phyloP scores from a whole-genome alignment of 2,888 invertebrate genomes.

The Julus scandinavius region DNA sequence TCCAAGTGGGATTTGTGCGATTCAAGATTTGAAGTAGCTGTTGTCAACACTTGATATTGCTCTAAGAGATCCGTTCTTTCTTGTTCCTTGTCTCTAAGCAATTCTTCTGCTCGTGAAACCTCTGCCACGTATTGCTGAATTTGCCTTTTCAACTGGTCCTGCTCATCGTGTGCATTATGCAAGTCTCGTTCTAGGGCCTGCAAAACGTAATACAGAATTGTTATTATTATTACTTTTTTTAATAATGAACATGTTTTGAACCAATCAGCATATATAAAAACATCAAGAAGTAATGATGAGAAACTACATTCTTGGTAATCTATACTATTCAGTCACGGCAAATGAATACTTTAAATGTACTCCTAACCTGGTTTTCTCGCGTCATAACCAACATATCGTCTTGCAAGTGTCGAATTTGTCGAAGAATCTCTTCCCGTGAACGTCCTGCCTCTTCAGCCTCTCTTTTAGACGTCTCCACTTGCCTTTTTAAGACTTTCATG shows the following conservation, averaged over 20 bases:
- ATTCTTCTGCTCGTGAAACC: conserved; percentile 44
- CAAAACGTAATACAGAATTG: background rate
- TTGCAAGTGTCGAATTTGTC: background rate
- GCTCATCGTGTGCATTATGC: conserved; percentile 40
- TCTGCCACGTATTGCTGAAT: conserved; percentile 52
- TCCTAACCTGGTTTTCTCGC: conserved; percentile 51
- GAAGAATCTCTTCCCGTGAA: background rate
- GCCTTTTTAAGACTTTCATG: background rate
- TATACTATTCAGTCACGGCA: no score
- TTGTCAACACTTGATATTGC: conserved; percentile 28
- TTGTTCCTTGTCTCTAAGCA: conserved; percentile 49
- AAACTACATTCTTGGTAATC: background rate
- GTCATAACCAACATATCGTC: conserved; percentile 52
- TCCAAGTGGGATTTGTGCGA: conserved; percentile 65
- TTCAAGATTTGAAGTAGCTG: conserved; percentile 61
- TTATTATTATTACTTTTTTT: no score
- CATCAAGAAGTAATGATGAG: no score
- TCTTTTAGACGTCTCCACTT: conserved; percentile 39
- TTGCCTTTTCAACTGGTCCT: conserved; percentile 29
- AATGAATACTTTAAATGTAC: background rate
- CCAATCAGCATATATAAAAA: no score
- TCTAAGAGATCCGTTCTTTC: conserved; percentile 52
- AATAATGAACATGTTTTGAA: no score
- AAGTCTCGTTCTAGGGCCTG: conserved; percentile 34
- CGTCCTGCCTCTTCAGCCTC: conserved; percentile 5